Conservation (phyloP, 2,888 invertebrate species). For the Stictocephala bisonia region DNA sequence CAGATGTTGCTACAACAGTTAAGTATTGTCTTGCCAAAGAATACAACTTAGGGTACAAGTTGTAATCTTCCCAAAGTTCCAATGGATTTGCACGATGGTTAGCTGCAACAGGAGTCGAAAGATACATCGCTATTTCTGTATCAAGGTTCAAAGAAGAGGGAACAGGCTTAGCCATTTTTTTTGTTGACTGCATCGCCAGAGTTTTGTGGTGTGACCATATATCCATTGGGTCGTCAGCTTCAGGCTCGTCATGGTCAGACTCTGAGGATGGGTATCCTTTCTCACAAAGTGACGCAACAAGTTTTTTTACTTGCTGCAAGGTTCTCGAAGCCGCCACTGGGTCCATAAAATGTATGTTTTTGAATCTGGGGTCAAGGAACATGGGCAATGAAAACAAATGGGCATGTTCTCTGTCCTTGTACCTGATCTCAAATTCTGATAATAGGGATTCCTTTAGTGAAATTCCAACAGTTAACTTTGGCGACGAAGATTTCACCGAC, state of each 20-base stretch:
- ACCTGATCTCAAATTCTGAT: slow-evolving; percentile 1
- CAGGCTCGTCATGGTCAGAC: background rate
- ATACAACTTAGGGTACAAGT: slow-evolving; percentile 45
- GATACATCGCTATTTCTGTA: slow-evolving; percentile 34
- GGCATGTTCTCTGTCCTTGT: slow-evolving; percentile 3
- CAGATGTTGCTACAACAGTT: slow-evolving; percentile 44
- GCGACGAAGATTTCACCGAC: background rate
- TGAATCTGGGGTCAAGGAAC: slow-evolving; percentile 25
- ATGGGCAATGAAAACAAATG: background rate
- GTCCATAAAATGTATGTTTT: slow-evolving; percentile 37
- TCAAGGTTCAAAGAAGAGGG: background rate
- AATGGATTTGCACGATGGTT: slow-evolving; percentile 41
- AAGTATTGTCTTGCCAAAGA: slow-evolving; percentile 41
- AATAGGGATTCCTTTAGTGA: background rate
- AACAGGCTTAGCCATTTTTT: background rate
- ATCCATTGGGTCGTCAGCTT: background rate
- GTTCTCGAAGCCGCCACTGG: slow-evolving; percentile 2
- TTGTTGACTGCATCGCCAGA: background rate
- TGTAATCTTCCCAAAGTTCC: slow-evolving; percentile 48
- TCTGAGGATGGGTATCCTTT: background rate
- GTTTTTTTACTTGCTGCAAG: background rate
- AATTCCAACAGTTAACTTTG: background rate
- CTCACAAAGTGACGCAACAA: background rate
- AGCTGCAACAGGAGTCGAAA: slow-evolving; percentile 36
- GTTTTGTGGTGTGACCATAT: slow-evolving; percentile 14